phyloP scores from a whole-genome alignment of 1,140 invertebrate species.

The Papilio machaon region DNA sequence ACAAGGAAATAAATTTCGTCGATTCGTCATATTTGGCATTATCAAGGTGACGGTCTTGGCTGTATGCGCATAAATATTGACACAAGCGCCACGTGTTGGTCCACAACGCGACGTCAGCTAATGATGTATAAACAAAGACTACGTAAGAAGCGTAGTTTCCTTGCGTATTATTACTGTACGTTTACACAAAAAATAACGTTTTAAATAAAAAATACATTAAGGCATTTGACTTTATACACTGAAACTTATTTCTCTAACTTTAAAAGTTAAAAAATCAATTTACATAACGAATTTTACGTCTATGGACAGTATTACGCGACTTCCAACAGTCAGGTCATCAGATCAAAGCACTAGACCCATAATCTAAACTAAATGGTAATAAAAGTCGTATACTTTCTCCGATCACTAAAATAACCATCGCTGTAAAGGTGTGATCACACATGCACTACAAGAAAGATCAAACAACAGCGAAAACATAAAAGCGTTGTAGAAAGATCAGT shows the following conservation, averaged over 20 bases:
- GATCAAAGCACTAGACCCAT: background rate
- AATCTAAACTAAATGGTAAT: background rate
- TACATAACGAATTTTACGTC: background rate
- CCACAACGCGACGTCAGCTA: background rate
- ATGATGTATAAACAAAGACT: background rate
- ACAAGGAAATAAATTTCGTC: constrained; percentile 15
- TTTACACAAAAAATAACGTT: background rate
- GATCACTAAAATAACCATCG: background rate
- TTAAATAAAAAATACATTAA: background rate
- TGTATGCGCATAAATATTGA: background rate
- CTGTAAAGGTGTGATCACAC: constrained; percentile 4
- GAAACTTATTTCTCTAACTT: background rate
- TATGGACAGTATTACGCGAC: background rate
- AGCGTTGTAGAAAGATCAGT: constrained; percentile 30
- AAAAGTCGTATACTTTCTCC: constrained; percentile 9
- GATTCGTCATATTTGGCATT: background rate
- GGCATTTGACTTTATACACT: background rate
- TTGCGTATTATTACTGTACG: background rate
- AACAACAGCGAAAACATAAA: constrained; percentile 27
- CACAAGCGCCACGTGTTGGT: constrained; percentile 1
- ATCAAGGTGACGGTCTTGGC: constrained; percentile 1
- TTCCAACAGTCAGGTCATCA: background rate
- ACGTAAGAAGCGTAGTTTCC: background rate
- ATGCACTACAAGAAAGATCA: background rate
- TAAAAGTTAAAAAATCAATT: background rate